Conservation (phyloP, 2,113 vertebrate species). For the Crotophaga sulcirostris region DNA sequence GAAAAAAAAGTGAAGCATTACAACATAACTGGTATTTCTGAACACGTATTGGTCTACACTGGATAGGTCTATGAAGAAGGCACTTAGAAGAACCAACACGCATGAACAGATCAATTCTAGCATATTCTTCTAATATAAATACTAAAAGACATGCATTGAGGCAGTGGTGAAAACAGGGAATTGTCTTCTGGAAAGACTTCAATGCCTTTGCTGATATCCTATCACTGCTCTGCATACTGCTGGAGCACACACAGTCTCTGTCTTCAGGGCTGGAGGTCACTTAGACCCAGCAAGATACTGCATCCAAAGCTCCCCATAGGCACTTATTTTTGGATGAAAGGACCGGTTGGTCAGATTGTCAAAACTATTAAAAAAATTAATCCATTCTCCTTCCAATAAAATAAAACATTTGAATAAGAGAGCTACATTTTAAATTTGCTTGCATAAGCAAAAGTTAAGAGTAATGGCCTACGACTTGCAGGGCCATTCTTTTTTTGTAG, state of each 20-base stretch:
- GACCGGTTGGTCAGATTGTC: conserved; percentile 31
- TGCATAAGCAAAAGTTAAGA: conserved; percentile 49
- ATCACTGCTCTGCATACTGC: neutral
- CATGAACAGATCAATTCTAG: conserved; percentile 64
- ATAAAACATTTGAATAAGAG: conserved; percentile 19
- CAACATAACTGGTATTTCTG: conserved; percentile 62
- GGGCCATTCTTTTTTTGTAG: conserved; percentile 5
- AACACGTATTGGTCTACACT: conserved; percentile 16
- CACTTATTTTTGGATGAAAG: neutral
- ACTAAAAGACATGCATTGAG: conserved; percentile 74
- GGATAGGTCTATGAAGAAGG: conserved; percentile 41
- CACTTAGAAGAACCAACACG: conserved; percentile 52
- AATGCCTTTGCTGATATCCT: conserved; percentile 3
- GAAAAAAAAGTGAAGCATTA: conserved; percentile 70
- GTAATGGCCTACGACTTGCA: conserved; percentile 6
- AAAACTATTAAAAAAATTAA: neutral
- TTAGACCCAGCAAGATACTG: neutral
- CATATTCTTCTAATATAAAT: conserved; percentile 81
- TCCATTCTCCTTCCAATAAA: conserved; percentile 16
- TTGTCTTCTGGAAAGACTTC: neutral
- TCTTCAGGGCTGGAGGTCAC: neutral
- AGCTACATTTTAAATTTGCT: conserved; percentile 27
- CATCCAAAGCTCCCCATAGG: neutral
- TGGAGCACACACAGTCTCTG: neutral
- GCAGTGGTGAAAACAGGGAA: conserved; percentile 53